Percentiles rank a stretch among this genome's conserved stretches.
Conservation (phyloP, 2,113 vertebrate species). For the Sebastes schlegelii region DNA sequence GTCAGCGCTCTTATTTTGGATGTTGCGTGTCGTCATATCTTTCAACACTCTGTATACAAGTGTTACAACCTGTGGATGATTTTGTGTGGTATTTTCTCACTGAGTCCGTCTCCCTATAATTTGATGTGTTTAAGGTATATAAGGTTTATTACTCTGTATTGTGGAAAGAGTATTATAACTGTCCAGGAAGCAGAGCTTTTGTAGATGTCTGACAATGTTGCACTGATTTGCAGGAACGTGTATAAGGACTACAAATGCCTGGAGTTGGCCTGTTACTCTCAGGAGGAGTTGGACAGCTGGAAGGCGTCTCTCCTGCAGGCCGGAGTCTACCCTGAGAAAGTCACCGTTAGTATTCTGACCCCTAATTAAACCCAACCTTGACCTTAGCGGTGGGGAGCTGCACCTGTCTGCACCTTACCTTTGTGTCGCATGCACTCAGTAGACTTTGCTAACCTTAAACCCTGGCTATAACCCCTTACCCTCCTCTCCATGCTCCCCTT, state of each 20-base stretch:
- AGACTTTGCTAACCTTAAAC: slow-evolving; percentile 56
- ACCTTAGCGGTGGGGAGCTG: slow-evolving; percentile 43
- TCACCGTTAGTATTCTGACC: slow-evolving; percentile 85
- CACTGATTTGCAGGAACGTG: slow-evolving; percentile 88
- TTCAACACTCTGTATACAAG: neutral
- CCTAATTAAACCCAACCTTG: slow-evolving; percentile 50
- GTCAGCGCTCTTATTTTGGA: neutral
- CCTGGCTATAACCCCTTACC: slow-evolving; percentile 39
- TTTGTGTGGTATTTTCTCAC: neutral
- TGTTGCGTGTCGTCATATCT: neutral
- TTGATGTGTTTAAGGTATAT: neutral
- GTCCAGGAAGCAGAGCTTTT: slow-evolving; percentile 4
- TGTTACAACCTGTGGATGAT: neutral
- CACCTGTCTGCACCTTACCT: slow-evolving; percentile 61
- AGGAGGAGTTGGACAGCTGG: slow-evolving; percentile 96
- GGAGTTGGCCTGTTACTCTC: slow-evolving; percentile 92
- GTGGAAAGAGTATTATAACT: slow-evolving; percentile 12
- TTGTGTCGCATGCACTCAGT: slow-evolving; percentile 22
- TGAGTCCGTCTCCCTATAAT: neutral
- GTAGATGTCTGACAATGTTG: slow-evolving; percentile 32
- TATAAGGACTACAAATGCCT: slow-evolving; percentile 96
- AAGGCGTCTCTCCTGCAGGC: slow-evolving; percentile 94
- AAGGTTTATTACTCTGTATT: neutral
- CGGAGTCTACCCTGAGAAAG: slow-evolving; percentile 93
- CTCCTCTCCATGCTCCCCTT: slow-evolving; percentile 56